phyloP scores from a whole-genome alignment of 2,797 vertebrate genomes.

The Sebastiscus tertius region DNA sequence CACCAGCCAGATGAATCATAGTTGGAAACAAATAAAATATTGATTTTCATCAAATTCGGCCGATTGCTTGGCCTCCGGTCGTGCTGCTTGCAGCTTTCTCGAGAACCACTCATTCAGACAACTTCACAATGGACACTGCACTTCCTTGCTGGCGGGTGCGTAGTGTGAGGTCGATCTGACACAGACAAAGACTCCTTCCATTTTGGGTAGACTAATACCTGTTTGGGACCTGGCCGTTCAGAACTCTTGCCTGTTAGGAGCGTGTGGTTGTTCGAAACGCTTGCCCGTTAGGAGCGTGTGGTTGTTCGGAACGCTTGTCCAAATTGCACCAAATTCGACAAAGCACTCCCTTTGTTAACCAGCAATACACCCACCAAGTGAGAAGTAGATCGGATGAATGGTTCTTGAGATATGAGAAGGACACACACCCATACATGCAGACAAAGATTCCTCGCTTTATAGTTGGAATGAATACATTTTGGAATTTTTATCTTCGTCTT shows the following conservation, averaged over 20 bases:
- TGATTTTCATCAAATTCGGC: background rate
- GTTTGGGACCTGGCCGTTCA: too few species aligned
- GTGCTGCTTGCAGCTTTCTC: background rate
- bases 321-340: too few species aligned
- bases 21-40: background rate
- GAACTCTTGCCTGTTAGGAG: fast-evolving
- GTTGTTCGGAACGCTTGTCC: too few species aligned
- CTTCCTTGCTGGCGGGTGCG: background rate
- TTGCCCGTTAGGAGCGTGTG: fast-evolving
- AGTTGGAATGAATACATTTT: background rate
- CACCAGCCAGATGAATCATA: background rate
- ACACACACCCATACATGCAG: too few species aligned
- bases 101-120: background rate
- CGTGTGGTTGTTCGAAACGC: fast-evolving
- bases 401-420: too few species aligned
- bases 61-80: background rate
- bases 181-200: background rate
- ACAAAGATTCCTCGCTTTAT: background rate
- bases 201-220: too few species aligned
- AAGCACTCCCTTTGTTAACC: too few species aligned
- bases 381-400: too few species aligned
- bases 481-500: background rate
- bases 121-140: background rate
- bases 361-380: too few species aligned
- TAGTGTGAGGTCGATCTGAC: background rate